phyloP scores from a whole-genome alignment of 2,797 vertebrate genomes.

The Sebastes flavidus region DNA sequence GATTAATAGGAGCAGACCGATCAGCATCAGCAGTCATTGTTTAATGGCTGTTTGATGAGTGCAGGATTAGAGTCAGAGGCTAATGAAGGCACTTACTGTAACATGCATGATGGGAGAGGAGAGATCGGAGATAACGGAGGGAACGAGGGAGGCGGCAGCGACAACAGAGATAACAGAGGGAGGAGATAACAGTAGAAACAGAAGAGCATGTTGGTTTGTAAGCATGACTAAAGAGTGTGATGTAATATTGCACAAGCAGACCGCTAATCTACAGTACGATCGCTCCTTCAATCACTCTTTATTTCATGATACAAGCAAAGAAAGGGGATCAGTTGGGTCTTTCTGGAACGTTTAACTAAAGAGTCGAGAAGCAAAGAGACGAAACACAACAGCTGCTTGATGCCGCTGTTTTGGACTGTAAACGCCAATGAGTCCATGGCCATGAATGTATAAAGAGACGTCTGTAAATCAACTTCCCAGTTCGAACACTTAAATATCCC shows the following conservation, averaged over 20 bases:
- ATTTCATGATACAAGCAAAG: neutral
- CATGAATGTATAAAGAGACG: too few relatives aligned
- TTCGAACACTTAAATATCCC: too few relatives aligned
- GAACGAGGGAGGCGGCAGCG: neutral
- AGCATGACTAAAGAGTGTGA: neutral
- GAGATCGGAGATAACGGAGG: neutral
- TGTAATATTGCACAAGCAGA: neutral
- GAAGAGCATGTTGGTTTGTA: neutral
- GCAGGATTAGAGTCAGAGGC: constrained; percentile 10
- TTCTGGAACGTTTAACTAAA: neutral
- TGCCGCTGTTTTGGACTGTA: too few relatives aligned
- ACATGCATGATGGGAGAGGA: neutral
- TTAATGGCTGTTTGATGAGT: constrained; percentile 5
- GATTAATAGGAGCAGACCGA: neutral
- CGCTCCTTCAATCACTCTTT: neutral
- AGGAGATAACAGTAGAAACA: neutral
- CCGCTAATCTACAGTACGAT: neutral
- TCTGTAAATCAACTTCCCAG: too few relatives aligned
- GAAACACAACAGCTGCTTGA: too few relatives aligned
- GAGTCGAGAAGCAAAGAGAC: too few relatives aligned
- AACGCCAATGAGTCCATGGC: too few relatives aligned
- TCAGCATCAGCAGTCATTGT: neutral
- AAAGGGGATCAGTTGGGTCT: neutral
- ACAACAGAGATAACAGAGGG: neutral
- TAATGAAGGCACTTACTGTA: constrained; percentile 8